These are phyloP conservation scores for Tortricodes alternella DNA, from an alignment of 2,888 invertebrate species.

Conservation along the genomic window DNA sequence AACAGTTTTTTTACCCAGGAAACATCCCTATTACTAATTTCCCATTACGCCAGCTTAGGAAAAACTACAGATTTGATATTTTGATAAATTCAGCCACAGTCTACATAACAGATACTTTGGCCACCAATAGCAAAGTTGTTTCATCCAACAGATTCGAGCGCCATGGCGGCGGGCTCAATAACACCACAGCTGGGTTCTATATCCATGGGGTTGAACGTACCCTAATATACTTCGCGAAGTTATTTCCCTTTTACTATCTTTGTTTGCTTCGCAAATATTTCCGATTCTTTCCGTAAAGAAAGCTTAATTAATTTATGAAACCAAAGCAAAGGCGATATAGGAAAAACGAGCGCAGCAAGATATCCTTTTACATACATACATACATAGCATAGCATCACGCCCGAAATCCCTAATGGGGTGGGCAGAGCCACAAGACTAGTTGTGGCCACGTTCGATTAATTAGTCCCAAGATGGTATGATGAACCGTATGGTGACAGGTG, in stretches of 20 bases:
- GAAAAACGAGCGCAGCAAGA: not conserved
- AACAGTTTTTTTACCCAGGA: too few relatives aligned
- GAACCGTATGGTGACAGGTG: too few relatives aligned
- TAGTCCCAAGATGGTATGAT: too few relatives aligned
- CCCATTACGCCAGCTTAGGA: too few relatives aligned
- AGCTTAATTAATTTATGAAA: not conserved
- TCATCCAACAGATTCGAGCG: slow-evolving; percentile 18
- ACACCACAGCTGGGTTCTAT: slow-evolving; percentile 16
- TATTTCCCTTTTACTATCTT: slow-evolving; percentile 21
- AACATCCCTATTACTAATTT: too few relatives aligned
- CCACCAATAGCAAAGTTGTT: not conserved
- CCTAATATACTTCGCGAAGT: slow-evolving; percentile 14
- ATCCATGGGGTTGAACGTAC: slow-evolving; percentile 11
- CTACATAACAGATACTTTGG: not conserved
- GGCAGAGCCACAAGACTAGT: too few relatives aligned
- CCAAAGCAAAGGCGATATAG: not conserved
- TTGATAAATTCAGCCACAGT: not conserved
- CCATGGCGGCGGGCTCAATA: slow-evolving; percentile 6
- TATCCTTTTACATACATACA: not conserved
- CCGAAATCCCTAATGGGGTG: too few relatives aligned
- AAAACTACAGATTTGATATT: not conserved
- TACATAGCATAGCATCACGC: too few relatives aligned
- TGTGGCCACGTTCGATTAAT: too few relatives aligned
- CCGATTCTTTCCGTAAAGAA: not conserved
- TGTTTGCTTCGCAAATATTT: slow-evolving; percentile 25